A percentile compares a stretch with the other conserved stretches of the same genome.
phyloP scores from a whole-genome alignment of 1,140 invertebrate genomes.

The Leptinotarsa undecemlineata region DNA sequence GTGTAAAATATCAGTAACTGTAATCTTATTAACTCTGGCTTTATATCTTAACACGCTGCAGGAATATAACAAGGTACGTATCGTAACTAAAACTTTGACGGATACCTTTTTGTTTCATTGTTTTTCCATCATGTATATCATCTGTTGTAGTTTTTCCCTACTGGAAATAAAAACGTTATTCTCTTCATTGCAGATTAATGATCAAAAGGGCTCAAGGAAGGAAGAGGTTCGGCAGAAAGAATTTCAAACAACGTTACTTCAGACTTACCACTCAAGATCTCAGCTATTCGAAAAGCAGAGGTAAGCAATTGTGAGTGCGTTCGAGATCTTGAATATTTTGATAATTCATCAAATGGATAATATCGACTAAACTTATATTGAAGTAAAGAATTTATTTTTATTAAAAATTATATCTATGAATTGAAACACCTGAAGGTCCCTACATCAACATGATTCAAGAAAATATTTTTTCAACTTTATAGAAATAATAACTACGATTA shows the following conservation, averaged over 20 bases:
- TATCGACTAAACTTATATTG: too few relatives aligned
- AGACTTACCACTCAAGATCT: slow-evolving; percentile 81
- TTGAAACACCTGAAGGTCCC: too few relatives aligned
- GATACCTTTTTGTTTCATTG: background rate
- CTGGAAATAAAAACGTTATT: background rate
- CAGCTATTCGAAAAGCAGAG: slow-evolving; percentile 83
- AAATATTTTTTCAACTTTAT: too few relatives aligned
- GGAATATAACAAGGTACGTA: slow-evolving; percentile 35
- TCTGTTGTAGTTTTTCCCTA: background rate
- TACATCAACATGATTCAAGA: too few relatives aligned
- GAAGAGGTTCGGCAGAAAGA: slow-evolving; percentile 80
- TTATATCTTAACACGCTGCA: slow-evolving; percentile 7
- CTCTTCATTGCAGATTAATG: slow-evolving; percentile 69
- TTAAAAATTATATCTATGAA: too few relatives aligned
- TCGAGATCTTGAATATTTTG: background rate
- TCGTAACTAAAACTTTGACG: background rate
- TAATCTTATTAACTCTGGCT: too few relatives aligned
- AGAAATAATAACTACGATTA: too few relatives aligned
- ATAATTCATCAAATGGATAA: too few relatives aligned
- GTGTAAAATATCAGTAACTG: too few relatives aligned
- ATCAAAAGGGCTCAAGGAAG: slow-evolving; percentile 85
- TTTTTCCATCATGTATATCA: background rate
- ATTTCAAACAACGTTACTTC: slow-evolving; percentile 88
- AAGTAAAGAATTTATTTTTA: too few relatives aligned
- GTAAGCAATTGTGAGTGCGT: slow-evolving; percentile 54